Percentiles rank a stretch among this genome's conserved stretches.
phyloP scores from a whole-genome alignment of 1,140 invertebrate species.

The Rhagoletis zephyria region DNA sequence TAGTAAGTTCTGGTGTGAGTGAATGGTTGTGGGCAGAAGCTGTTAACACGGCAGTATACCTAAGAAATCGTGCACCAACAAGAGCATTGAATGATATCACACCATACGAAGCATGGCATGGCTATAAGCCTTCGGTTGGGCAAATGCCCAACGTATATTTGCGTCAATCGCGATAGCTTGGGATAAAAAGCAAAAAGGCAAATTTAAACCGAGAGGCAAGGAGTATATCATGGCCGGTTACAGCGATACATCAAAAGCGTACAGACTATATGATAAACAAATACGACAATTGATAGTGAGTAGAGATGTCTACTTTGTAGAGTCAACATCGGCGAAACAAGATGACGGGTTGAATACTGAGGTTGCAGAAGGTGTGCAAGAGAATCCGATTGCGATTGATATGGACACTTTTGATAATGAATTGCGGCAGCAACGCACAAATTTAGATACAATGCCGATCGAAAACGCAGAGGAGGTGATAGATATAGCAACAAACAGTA shows the following conservation, averaged over 20 bases:
- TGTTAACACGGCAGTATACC: no score
- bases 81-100: not conserved
- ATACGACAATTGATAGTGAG: not conserved
- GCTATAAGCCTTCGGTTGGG: not conserved
- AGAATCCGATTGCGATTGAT: no score
- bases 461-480: not conserved
- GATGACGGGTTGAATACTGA: not conserved
- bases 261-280: conserved; percentile 40
- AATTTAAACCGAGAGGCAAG: no score
- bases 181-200: not conserved
- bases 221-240: no score
- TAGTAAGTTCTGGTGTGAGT: not conserved
- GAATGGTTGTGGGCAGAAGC: not conserved
- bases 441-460: no score
- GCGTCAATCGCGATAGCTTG: no score
- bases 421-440: no score
- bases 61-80: not conserved
- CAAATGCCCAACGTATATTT: not conserved
- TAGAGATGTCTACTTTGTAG: conserved; percentile 38
- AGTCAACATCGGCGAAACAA: not conserved
- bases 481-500: not conserved
- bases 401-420: no score
- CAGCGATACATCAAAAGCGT: conserved; percentile 32
- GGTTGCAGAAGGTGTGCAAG: not conserved
- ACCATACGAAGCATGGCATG: not conserved